phyloP scores from a whole-genome alignment of 2,113 vertebrate genomes.

The Galbula dea region DNA sequence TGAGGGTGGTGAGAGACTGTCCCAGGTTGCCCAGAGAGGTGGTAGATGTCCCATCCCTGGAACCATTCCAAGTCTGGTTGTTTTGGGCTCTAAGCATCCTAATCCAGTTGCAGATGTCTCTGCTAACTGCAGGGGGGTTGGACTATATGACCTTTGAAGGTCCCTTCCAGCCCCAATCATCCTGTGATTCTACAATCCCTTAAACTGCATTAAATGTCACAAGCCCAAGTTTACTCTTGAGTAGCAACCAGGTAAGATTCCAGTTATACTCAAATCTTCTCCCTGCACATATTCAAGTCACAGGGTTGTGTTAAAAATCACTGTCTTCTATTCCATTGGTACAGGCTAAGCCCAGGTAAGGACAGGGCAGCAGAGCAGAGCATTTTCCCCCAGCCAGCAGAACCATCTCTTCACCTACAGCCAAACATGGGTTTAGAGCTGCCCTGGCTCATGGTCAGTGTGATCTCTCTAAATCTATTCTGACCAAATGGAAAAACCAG shows the following conservation, averaged over 20 bases:
- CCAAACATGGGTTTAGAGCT: background rate
- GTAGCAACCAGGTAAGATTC: background rate
- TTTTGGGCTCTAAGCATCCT: background rate
- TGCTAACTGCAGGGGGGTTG: background rate
- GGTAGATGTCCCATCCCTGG: background rate
- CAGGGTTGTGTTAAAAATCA: background rate
- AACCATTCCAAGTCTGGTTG: background rate
- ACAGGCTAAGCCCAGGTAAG: background rate
- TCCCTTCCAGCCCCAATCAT: background rate
- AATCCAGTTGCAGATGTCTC: background rate
- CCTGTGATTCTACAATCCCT: background rate
- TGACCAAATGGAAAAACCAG: background rate
- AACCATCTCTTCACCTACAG: background rate
- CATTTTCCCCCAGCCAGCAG: background rate
- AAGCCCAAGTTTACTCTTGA: background rate
- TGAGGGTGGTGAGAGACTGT: background rate
- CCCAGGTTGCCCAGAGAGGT: background rate
- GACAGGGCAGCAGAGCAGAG: background rate
- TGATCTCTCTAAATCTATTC: background rate
- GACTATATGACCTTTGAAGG: background rate
- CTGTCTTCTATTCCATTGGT: background rate
- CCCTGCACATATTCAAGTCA: background rate
- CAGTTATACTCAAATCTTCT: background rate
- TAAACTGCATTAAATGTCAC: background rate
- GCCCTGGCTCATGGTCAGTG: accelerated